These are phyloP conservation scores for Pituophis catenifer DNA, from an alignment of 2,113 vertebrate genomes.

Conservation along the genomic window DNA sequence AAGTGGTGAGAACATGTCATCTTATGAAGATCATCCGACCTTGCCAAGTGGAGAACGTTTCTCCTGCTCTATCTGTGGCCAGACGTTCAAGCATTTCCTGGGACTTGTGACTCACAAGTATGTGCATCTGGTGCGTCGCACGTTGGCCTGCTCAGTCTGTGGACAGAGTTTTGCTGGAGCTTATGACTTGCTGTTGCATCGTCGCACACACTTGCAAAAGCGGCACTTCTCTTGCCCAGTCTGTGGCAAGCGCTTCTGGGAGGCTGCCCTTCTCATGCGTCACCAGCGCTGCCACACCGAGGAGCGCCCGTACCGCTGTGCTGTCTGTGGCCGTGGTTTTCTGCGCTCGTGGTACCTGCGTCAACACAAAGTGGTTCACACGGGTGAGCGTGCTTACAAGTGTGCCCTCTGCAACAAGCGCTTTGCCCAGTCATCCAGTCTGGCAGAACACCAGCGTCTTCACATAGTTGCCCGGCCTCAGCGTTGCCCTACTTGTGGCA, in stretches of 20 bases:
- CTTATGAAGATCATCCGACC: slow-evolving; percentile 47
- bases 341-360: slow-evolving; percentile 82
- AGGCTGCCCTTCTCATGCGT: slow-evolving; percentile 81
- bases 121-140: slow-evolving; percentile 68
- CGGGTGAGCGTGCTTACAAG: slow-evolving; percentile 66
- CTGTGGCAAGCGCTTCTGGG: slow-evolving; percentile 86
- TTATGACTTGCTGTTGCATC: slow-evolving; percentile 70
- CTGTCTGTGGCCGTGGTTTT: slow-evolving; percentile 77
- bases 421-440: slow-evolving; percentile 69
- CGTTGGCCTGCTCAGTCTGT: slow-evolving; percentile 64
- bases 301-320: slow-evolving; percentile 82
- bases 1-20: slow-evolving; percentile 51
- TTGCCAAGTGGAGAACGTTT: slow-evolving; percentile 74
- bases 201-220: slow-evolving; percentile 79
- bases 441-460: slow-evolving; percentile 68
- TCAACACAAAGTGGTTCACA: slow-evolving; percentile 81
- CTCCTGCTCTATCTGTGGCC: slow-evolving; percentile 86
- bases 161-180: slow-evolving; percentile 68
- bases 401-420: slow-evolving; percentile 70
- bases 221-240: slow-evolving; percentile 82
- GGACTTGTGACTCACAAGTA: slow-evolving; percentile 83
- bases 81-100: slow-evolving; percentile 85
- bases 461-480: slow-evolving; percentile 65
- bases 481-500: slow-evolving; percentile 67
- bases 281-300: slow-evolving; percentile 86